phyloP scores from a whole-genome alignment of 2,113 vertebrate genomes.

The Eulacestoma nigropectus region DNA sequence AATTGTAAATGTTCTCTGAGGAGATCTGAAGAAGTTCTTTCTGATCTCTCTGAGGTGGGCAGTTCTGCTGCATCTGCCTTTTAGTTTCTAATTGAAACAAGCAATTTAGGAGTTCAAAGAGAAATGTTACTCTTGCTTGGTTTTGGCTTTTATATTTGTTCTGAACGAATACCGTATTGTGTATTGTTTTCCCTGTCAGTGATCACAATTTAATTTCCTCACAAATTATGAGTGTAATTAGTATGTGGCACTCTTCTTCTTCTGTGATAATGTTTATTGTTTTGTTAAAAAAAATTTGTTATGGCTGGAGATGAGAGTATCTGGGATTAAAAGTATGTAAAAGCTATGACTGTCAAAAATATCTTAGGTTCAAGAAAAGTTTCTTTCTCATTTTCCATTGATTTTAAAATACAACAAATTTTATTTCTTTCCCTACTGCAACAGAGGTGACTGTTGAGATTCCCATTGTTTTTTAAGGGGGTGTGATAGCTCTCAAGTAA shows the following conservation, averaged over 20 bases:
- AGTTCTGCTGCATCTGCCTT: neutral
- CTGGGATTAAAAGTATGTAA: neutral
- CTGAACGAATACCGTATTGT: neutral
- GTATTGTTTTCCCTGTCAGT: neutral
- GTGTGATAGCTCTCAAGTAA: neutral
- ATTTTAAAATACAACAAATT: neutral
- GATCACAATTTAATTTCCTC: slow-evolving; percentile 1
- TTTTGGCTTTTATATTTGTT: neutral
- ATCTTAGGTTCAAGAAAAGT: neutral
- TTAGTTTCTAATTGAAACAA: neutral
- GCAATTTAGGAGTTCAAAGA: neutral
- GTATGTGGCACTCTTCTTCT: neutral
- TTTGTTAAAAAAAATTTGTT: neutral
- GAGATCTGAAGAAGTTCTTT: neutral
- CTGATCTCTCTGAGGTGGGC: neutral
- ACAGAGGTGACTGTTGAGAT: neutral
- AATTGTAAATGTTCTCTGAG: neutral
- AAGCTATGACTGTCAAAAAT: neutral
- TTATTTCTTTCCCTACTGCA: neutral
- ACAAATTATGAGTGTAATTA: neutral
- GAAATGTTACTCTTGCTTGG: neutral
- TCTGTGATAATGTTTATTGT: neutral
- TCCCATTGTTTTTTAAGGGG: neutral
- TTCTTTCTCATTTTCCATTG: neutral
- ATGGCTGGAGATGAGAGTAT: neutral